Percentiles rank a stretch among this genome's conserved stretches.
Evolutionary conservation across 1,140 invertebrate species (phyloP).

Genomic region (Plutomurus gul): DNA sequence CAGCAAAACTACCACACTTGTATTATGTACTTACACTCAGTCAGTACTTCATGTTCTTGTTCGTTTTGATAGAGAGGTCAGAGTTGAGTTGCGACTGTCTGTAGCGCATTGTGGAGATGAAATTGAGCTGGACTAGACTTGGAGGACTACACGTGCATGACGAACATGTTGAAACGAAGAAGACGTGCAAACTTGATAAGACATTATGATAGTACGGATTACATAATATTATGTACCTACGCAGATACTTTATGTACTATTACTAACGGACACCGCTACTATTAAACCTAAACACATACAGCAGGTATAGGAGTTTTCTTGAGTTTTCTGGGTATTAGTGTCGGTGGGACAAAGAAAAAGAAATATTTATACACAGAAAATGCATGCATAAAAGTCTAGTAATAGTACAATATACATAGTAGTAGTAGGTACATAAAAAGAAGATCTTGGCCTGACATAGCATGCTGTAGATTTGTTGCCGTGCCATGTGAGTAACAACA

Average conservation of each 20-base stretch:
- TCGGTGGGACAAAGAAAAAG: too few relatives aligned
- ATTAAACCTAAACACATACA: too few relatives aligned
- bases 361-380: too few relatives aligned
- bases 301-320: neutral
- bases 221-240: too few relatives aligned
- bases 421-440: neutral
- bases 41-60: too few relatives aligned
- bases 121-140: neutral
- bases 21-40: too few relatives aligned
- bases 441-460: neutral
- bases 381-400: too few relatives aligned
- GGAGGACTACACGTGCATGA: constrained; percentile 35
- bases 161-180: constrained; percentile 4
- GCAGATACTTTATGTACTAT: too few relatives aligned
- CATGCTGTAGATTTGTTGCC: too few relatives aligned
- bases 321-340: neutral
- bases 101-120: neutral
- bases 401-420: neutral
- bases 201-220: constrained; percentile 3
- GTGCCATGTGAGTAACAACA: constrained; percentile 3
- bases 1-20: neutral
- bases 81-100: neutral
- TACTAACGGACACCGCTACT: too few relatives aligned
- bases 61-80: constrained; percentile 1
- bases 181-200: neutral